Conservation (phyloP, 2,113 vertebrate species). For the Indicator indicator region DNA sequence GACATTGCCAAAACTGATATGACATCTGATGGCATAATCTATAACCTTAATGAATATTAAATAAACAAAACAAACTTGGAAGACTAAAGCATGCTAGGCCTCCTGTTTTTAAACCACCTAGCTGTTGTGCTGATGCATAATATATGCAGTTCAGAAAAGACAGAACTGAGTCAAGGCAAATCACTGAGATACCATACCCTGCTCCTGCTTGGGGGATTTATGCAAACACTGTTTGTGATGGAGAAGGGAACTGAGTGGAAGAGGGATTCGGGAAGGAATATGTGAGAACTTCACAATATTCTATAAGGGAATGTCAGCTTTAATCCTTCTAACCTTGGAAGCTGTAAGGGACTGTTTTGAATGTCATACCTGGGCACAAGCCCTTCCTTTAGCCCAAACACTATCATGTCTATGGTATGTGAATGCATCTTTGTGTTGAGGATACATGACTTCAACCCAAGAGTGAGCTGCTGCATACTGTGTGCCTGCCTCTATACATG, state of each 20-base stretch:
- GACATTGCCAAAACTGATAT: background rate
- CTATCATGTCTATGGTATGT: too few species aligned
- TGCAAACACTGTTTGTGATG: background rate
- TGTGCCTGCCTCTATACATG: background rate
- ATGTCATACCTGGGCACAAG: background rate
- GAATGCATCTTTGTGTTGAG: background rate
- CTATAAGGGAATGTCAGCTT: background rate
- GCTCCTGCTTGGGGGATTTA: background rate
- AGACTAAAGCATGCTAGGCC: background rate
- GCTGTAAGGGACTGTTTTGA: background rate
- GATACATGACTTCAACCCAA: background rate
- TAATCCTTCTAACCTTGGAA: background rate
- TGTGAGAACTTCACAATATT: background rate
- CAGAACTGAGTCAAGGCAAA: background rate
- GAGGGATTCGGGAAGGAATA: background rate
- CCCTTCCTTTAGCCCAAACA: background rate
- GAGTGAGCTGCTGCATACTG: accelerated
- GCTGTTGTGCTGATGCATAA: background rate
- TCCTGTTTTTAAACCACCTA: background rate
- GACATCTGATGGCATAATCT: background rate
- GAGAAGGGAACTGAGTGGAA: background rate
- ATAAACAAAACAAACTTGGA: background rate
- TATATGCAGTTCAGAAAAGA: background rate
- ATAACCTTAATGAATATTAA: background rate
- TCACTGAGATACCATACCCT: background rate